These are phyloP conservation scores for Addax nasomaculatus DNA, from an alignment of 2,113 vertebrate species.

Conservation along the genomic window DNA sequence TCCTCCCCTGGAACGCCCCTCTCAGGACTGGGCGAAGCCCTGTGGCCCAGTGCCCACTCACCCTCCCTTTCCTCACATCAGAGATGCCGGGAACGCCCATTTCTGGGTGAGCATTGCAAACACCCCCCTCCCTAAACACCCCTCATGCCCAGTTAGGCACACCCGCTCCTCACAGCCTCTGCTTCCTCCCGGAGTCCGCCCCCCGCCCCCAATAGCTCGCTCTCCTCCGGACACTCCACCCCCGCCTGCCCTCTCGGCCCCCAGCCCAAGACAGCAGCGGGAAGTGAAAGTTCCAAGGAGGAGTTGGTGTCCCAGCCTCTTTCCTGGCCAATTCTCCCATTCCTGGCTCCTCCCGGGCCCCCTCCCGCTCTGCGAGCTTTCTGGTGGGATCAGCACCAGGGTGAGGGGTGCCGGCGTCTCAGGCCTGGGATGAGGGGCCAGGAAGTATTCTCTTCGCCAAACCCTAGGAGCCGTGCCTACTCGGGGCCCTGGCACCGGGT, in stretches of 20 bases:
- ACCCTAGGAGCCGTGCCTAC: background rate
- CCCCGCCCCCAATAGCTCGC: background rate
- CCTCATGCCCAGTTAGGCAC: constrained; percentile 28
- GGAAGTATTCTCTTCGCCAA: background rate
- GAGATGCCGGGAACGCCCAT: constrained; percentile 60
- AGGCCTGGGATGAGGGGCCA: background rate
- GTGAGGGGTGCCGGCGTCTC: background rate
- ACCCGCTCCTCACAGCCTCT: constrained; percentile 12
- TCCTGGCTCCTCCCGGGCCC: background rate
- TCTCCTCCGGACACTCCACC: constrained; percentile 66
- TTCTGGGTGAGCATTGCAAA: constrained; percentile 64
- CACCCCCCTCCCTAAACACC: constrained; percentile 54
- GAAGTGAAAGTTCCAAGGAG: constrained; percentile 71
- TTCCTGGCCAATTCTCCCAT: constrained; percentile 37
- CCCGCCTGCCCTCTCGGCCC: constrained; percentile 42
- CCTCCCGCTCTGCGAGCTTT: background rate
- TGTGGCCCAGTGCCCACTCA: constrained; percentile 49
- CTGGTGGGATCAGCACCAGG: background rate
- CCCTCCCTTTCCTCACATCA: constrained; percentile 47
- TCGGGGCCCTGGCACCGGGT: background rate
- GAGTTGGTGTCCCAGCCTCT: constrained; percentile 43
- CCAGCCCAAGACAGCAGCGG: constrained; percentile 45
- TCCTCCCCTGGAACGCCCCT: constrained; percentile 1
- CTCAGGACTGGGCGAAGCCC: constrained; percentile 15
- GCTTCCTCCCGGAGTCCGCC: background rate